Base-by-base conservation (phyloP, 2,113 vertebrate species). In the Indicator indicator region DNA sequence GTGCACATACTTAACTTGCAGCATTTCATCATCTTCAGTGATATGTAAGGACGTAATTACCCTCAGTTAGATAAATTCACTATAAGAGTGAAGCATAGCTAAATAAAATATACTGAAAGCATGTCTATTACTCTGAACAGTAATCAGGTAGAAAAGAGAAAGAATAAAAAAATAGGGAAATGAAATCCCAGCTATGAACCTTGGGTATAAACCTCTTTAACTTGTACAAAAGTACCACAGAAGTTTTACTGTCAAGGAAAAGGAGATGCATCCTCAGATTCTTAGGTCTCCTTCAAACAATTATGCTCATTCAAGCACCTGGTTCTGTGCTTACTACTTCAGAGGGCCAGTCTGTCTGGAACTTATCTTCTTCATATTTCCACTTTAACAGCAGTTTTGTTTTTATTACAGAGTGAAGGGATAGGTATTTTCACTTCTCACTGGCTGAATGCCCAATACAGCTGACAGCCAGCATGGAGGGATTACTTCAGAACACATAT, bases 401-500 rank as follows among this genome's bases (percentile, higher is more conserved):
- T 93, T 82, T 81, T 71, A 71, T 56, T 89, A 80, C 11, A 88
- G 33, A 17, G 16, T 80, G 12, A 90, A 91, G 5, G 16, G 26
- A 83, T 28, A 88, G 28, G 54, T 75, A 81, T 86, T 92, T 94
- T 91, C 56, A 77, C 65, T 92, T 88, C 52, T 95, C 44, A 18
- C 83, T 93, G 72, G 60, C 52, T 77, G 33, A 86, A 74, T 68
- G 69, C 26, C 65, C 40, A 54, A 76, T 38, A 33, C 6, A 86
- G 38, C 46, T 76, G 60, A 80, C 36, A 80, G 83, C 28, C 88
- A 93, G 72, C 44, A 63, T 5, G 9, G 23, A 89, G 76, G 75
- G 62, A 88, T 58, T 32, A 74, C 76, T 90, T 77, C 69, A 92
- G 83, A 86, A 68, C 82, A 56, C 26, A 80, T 62, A 89, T 33